Conservation (phyloP, 2,797 vertebrate genomes). For the Ctenopoma multispine region DNA sequence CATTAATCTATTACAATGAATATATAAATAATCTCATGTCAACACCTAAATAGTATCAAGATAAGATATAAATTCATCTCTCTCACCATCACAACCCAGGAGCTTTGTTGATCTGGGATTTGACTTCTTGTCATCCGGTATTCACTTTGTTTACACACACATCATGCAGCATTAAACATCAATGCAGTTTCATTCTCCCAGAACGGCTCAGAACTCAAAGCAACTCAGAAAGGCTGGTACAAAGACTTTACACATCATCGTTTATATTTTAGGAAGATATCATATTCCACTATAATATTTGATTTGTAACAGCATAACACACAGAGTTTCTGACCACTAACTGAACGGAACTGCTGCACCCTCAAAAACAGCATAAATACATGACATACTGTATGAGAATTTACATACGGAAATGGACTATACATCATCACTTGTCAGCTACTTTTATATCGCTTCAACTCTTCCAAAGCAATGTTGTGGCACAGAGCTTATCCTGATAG, state of each 20-base stretch:
- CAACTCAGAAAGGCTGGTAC: slow-evolving; percentile 34
- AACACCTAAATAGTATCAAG: slow-evolving; percentile 62
- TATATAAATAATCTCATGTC: slow-evolving; percentile 56
- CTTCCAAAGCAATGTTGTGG: slow-evolving; percentile 22
- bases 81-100: slow-evolving; percentile 36
- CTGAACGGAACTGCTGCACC: slow-evolving; percentile 27
- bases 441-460: slow-evolving; percentile 6
- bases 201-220: slow-evolving; percentile 28
- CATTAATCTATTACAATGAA: slow-evolving; percentile 40
- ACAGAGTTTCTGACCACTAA: slow-evolving; percentile 5
- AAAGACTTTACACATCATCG: slow-evolving; percentile 39
- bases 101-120: slow-evolving; percentile 42
- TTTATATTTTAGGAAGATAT: slow-evolving; percentile 59
- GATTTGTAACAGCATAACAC: slow-evolving; percentile 38
- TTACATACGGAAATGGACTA: slow-evolving; percentile 41
- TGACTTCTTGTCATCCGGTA: slow-evolving; percentile 39
- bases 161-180: slow-evolving; percentile 69
- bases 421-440: slow-evolving; percentile 35
- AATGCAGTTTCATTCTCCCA: slow-evolving; percentile 40
- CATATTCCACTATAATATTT: slow-evolving; percentile 39
- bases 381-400: slow-evolving; percentile 21
- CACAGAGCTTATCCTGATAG: slow-evolving; percentile 35
- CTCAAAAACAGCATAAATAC: slow-evolving; percentile 56
- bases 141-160: slow-evolving; percentile 46
- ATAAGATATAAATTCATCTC: slow-evolving; percentile 41